Evolutionary conservation across 2,888 invertebrate genomes (phyloP).

Genomic region (Cosmia pyralina): DNA sequence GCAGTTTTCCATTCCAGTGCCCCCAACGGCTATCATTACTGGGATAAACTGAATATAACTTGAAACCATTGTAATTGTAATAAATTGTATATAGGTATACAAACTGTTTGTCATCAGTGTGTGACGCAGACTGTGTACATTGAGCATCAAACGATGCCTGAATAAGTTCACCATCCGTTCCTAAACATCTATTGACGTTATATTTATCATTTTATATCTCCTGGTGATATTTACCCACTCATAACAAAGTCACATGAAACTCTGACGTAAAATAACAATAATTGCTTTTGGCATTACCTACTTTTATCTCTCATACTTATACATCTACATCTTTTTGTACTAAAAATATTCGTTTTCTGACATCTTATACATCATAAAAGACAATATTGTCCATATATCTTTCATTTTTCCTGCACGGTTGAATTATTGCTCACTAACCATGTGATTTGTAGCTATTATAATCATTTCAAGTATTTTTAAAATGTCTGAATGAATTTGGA

Average conservation of each 20-base stretch:
- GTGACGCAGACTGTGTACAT: slow-evolving; percentile 47
- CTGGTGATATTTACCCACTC: slow-evolving; percentile 34
- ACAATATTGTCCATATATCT: slow-evolving; percentile 19
- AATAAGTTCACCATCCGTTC: slow-evolving; percentile 34
- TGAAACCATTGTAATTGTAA: slow-evolving; percentile 52
- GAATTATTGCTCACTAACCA: slow-evolving; percentile 23
- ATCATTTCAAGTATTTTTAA: slow-evolving; percentile 18
- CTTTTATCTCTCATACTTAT: slow-evolving; percentile 28
- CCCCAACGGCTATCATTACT: slow-evolving; percentile 56
- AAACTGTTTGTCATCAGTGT: slow-evolving; percentile 27
- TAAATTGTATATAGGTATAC: slow-evolving; percentile 25
- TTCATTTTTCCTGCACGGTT: slow-evolving; percentile 1
- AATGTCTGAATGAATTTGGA: slow-evolving; percentile 22
- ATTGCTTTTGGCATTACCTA: slow-evolving; percentile 44
- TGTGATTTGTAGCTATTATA: slow-evolving; percentile 34
- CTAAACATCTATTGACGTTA: slow-evolving; percentile 33
- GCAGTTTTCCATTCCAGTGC: slow-evolving; percentile 55
- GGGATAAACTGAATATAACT: slow-evolving; percentile 68
- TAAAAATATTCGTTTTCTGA: slow-evolving; percentile 27
- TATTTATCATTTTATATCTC: slow-evolving; percentile 36
- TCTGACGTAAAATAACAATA: slow-evolving; percentile 55
- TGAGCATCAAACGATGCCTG: slow-evolving; percentile 27
- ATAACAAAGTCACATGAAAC: slow-evolving; percentile 57
- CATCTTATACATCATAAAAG: slow-evolving; percentile 24
- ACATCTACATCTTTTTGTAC: slow-evolving; percentile 17